These are phyloP conservation scores for Thamnophis elegans DNA, from an alignment of 2,797 vertebrate genomes.

Conservation along the genomic window DNA sequence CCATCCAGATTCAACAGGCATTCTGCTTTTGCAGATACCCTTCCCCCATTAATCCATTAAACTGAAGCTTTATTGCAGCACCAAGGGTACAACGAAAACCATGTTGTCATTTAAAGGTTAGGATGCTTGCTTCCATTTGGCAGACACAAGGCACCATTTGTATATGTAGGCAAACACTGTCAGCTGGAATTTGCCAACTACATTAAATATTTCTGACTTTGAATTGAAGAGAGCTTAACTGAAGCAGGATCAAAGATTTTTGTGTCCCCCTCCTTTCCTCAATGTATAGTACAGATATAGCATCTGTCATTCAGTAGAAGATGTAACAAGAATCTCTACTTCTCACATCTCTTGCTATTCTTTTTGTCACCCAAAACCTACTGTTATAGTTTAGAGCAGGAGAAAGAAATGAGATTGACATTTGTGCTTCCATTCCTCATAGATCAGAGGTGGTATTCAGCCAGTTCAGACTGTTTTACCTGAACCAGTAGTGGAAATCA, in stretches of 20 bases:
- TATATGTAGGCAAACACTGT: slow-evolving; percentile 18
- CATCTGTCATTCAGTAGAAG: neutral
- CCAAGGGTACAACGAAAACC: neutral
- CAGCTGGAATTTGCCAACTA: slow-evolving; percentile 38
- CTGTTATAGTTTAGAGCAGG: neutral
- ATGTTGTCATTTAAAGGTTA: neutral
- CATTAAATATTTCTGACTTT: neutral
- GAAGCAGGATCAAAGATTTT: neutral
- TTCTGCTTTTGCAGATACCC: neutral
- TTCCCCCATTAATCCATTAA: neutral
- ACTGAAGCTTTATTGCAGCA: neutral
- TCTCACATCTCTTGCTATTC: neutral
- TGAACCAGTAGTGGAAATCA: too few relatives aligned
- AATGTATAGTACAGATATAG: neutral
- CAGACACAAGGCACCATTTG: slow-evolving; percentile 14
- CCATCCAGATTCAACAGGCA: neutral
- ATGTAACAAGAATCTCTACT: neutral
- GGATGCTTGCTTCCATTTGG: slow-evolving; percentile 33
- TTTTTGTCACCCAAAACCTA: neutral
- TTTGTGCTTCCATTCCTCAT: neutral
- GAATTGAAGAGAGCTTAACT: neutral
- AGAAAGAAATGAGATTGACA: neutral
- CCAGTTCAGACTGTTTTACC: too few relatives aligned
- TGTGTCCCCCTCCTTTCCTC: neutral
- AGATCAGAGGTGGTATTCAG: too few relatives aligned